Percentiles rank a stretch among this genome's conserved stretches.
Conservation (phyloP, 1,140 invertebrate species). For the Drosophila biarmipes region DNA sequence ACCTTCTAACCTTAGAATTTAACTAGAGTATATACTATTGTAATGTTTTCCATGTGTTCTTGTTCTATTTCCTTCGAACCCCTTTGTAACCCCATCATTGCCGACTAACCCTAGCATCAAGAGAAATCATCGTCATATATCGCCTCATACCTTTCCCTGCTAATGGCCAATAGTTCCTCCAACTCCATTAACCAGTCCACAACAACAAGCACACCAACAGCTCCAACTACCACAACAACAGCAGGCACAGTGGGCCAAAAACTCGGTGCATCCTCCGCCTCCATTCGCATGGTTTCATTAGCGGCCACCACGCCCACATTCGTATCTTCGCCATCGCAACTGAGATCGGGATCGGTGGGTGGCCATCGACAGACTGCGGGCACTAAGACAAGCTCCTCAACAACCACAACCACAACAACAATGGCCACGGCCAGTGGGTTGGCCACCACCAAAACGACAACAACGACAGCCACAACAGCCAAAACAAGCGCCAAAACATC, state of each 20-base stretch:
- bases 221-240: slow-evolving; percentile 35
- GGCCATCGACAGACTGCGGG: slow-evolving; percentile 33
- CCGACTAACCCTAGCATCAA: slow-evolving; percentile 52
- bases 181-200: slow-evolving; percentile 15
- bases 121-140: slow-evolving; percentile 71
- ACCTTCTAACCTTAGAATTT: neutral
- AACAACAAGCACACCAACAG: slow-evolving; percentile 39
- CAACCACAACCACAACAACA: slow-evolving; percentile 32
- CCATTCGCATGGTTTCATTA: slow-evolving; percentile 52
- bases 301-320: slow-evolving; percentile 27
- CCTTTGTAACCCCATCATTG: slow-evolving; percentile 17
- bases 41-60: slow-evolving; percentile 63
- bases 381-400: slow-evolving; percentile 19
- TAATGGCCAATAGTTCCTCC: slow-evolving; percentile 38
- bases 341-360: slow-evolving; percentile 30
- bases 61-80: slow-evolving; percentile 34
- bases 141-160: slow-evolving; percentile 64
- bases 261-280: slow-evolving; percentile 11
- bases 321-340: slow-evolving; percentile 6
- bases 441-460: too few relatives aligned
- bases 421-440: slow-evolving; percentile 8
- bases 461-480: slow-evolving; percentile 9
- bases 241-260: slow-evolving; percentile 25
- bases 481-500: slow-evolving; percentile 34
- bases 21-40: slow-evolving; percentile 17